Evolutionary conservation across 2,113 vertebrate genomes (phyloP), one percentile per base, ranked within the genome.

Genomic region (Parotia lawesii): DNA sequence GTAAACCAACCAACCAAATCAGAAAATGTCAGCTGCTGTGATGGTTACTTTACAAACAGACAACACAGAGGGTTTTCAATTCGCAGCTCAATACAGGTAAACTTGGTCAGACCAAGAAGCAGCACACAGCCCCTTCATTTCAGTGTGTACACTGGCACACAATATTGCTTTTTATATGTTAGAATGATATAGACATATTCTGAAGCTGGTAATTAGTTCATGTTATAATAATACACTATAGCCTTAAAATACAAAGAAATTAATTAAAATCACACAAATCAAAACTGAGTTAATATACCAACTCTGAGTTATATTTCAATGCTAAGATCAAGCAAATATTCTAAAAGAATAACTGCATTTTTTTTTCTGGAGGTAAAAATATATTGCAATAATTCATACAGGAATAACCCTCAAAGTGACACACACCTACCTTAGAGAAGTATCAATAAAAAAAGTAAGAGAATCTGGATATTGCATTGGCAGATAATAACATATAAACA

Each of bases 41-140:
- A 60, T 1, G 2, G 35, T 6, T n/a, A 11, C 42, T 58, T 40
- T 25, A 48, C 27, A 38, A 66, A 56, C 0, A 24, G 35, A 40
- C 16, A 66, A 44, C 35, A 67, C 13, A 13, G 0, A 2, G 13
- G 17, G 13, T 20, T 87, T 89, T 71, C 44, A 23, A 19, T 60
- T 13, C 57, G 53, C 65, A 78, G 40, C 12, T 71, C 70, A 29
- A 2, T 6, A 13, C 2, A 58, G 8, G 6, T 33, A 73, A 73
- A n/a, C 5, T 28, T 28, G 23, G 10, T 50, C 53, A 58, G 66
- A 86, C 58, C 11, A 75, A 16, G 38, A 44, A 31, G 6, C 11
- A 56, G 69, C 25, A n/a, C 12, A 15, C 4, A 45, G 28, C 14
- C 15, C 35, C 48, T 71, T 58, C 44, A 17, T 15, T 8, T 9